phyloP scores from a whole-genome alignment of 1,140 invertebrate genomes.

The Plectrocnemia conspersa region DNA sequence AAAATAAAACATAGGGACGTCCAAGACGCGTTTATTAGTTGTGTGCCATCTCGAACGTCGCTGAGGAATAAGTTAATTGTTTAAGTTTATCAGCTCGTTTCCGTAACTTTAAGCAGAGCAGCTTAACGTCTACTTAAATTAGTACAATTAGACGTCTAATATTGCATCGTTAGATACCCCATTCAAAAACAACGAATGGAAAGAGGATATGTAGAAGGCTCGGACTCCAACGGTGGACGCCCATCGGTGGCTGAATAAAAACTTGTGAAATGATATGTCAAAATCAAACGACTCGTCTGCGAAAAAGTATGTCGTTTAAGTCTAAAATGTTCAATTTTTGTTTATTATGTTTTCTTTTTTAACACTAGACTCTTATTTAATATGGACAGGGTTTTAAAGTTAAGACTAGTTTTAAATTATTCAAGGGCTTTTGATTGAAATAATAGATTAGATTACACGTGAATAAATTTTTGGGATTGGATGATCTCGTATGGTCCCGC shows the following conservation, averaged over 20 bases:
- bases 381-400: slow-evolving; percentile 36
- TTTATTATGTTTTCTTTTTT: slow-evolving; percentile 13
- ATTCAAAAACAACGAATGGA: no score
- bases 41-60: no score
- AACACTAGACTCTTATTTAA: slow-evolving; percentile 31
- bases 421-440: no score
- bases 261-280: neutral
- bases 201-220: slow-evolving; percentile 11
- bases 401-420: slow-evolving; percentile 31
- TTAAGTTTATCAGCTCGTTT: no score
- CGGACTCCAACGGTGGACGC: neutral
- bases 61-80: no score
- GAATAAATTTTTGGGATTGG: neutral
- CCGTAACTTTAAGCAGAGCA: no score
- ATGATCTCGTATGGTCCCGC: neutral
- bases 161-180: no score
- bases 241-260: slow-evolving; percentile 2
- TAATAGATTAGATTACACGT: no score
- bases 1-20: neutral
- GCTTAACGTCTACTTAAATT: no score
- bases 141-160: no score
- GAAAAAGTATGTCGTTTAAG: slow-evolving; percentile 4
- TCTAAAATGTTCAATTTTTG: slow-evolving; percentile 19
- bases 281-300: no score
- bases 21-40: no score